Evolutionary conservation across 2,113 vertebrate species (phyloP).

Genomic region (Vidua macroura): DNA sequence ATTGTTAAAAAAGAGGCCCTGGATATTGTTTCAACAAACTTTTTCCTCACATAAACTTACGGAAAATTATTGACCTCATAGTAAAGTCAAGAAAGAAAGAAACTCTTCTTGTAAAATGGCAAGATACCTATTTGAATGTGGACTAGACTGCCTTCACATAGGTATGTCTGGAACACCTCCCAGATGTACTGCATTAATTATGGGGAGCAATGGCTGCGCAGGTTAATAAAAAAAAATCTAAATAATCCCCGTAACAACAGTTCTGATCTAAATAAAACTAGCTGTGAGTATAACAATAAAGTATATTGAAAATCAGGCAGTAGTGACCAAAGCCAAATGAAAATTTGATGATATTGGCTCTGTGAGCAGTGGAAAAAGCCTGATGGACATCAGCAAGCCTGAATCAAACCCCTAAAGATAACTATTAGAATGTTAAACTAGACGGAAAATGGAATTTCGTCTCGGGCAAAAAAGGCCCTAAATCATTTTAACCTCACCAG

Average conservation of each 20-base stretch:
- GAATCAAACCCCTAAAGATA: background rate
- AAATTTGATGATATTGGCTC: conserved; percentile 18
- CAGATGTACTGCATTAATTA: background rate
- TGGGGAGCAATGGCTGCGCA: background rate
- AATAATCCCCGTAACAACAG: background rate
- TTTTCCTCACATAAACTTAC: conserved; percentile 46
- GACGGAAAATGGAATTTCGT: background rate
- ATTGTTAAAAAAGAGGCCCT: conserved; percentile 47
- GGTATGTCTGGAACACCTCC: background rate
- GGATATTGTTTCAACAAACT: conserved; percentile 43
- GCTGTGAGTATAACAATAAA: background rate
- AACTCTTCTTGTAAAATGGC: conserved; percentile 1
- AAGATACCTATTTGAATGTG: background rate
- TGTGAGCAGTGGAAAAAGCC: background rate
- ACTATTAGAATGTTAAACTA: background rate
- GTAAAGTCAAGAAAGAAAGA: conserved; percentile 35
- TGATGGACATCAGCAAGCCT: background rate
- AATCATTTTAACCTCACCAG: background rate
- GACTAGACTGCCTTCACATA: background rate
- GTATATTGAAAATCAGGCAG: background rate
- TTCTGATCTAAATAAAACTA: background rate
- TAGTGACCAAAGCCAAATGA: conserved; percentile 6
- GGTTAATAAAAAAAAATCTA: background rate
- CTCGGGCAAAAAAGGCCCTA: background rate
- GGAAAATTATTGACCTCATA: conserved; percentile 60